Base-by-base conservation (phyloP, 2,797 vertebrate genomes). In the Holocentrus rufus region DNA sequence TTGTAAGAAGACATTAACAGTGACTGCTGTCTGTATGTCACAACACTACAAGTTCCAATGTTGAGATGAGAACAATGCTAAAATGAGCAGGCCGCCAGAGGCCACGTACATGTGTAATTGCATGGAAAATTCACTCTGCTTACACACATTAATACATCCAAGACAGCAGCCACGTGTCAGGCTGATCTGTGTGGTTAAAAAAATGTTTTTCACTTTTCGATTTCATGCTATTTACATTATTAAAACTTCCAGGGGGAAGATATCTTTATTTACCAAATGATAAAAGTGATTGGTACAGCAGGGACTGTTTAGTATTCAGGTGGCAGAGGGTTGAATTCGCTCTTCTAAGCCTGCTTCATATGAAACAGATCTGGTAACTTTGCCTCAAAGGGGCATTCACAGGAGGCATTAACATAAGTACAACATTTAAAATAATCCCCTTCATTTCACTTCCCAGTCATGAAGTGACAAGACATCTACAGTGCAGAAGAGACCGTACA, bases 1-100 rank as follows among this genome's bases (percentile, higher is more conserved):
- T 65, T 66, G 30, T 17, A 46, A 4, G 65, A 80, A 67, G 67
- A 80, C 60, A 73, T 76, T 83, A 74, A 84, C 74, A 73, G 78
- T 30, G 63, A 47, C 42, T 53, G 57, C 82, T 67, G 76, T 79
- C 67, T 17, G 14, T 71, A 77, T 31, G 7, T 71, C 64, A 62
- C 36, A 61, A 11, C 34, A 47, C 42, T 44, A 65, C 50, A 59
- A 55, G 42, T 50, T 50, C 34, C 53, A 76, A 20, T 36, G 53
- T 36, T 68, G 58, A 20, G 66, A 82, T 61, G 59, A 75, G 47
- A 84, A 68, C 49, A 58, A 73, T 77, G 61, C 49, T 60, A 61
- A 77, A 81, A 86, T 49, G 70, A 59, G 39, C 13, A 9, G 42
- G 61, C 65, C 64, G 60, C 66, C 64, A 67, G 34, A 65, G 63